Base-by-base conservation (phyloP, 1,140 invertebrate species). In the Polypedilum pembai region DNA sequence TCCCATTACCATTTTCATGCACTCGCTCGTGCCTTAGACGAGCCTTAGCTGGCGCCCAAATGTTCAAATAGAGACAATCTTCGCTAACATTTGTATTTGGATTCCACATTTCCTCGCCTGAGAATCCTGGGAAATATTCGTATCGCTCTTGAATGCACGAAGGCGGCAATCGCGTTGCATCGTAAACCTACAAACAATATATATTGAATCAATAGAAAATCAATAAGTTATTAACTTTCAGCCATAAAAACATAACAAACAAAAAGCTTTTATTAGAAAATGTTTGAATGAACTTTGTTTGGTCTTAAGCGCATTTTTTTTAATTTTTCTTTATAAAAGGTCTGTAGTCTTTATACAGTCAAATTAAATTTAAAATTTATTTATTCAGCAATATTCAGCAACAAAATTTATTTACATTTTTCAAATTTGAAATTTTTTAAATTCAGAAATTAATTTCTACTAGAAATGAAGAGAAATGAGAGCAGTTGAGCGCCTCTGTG, bases 91-190 rank as follows among this genome's bases (percentile, higher is more conserved):
- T 92, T 0, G 94, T 95, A 78, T 95, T 95, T 0, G 94, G 92
- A 83, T 96, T 96, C 95, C 94, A 97, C 92, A 96, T 96, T 79
- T 94, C 92, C 78, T 94, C 93, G n/a, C 93, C 93, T 75, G 90
- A 88, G 82, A 95, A 94, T 0, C 92, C 93, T 0, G 91, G 91
- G 77, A 94, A 95, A 79, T 93, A 94, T 80, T 94, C 92, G 80
- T 93, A 94, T 75, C 81, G 86, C 80, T 94, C 92, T 81, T 94
- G 92, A 78, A 89, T 91, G 83, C 93, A 95, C 76, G 91, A 92
- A 80, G 93, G 93, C 24, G 92, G 91, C 80, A 92, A 83, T 18
- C 85, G 85, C 0, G 88, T 93, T 20, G 92, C 92, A 80, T 94
- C 90, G 12, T 91, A 83, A 0, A 94, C 65, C 65, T 69, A 21